These are phyloP conservation scores for Trichogramma evanescens DNA, from an alignment of 2,888 invertebrate species.

Conservation along the genomic window DNA sequence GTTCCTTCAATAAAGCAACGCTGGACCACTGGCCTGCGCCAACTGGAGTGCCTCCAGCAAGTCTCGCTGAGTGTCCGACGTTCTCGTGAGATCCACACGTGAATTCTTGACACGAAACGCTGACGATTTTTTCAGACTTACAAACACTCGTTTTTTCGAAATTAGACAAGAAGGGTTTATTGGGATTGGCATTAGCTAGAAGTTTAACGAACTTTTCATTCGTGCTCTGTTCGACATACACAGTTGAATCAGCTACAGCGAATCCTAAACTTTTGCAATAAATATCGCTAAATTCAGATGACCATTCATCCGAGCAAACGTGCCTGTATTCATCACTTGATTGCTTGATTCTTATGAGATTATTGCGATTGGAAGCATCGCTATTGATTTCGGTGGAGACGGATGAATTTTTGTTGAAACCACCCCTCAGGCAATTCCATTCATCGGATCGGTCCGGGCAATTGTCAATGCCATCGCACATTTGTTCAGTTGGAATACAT, in stretches of 20 bases:
- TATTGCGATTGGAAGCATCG: slow-evolving; percentile 12
- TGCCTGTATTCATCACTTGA: slow-evolving; percentile 41
- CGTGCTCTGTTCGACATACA: slow-evolving; percentile 48
- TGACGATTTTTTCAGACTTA: slow-evolving; percentile 46
- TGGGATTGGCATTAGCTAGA: slow-evolving; percentile 35
- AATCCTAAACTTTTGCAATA: slow-evolving; percentile 55
- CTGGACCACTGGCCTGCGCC: slow-evolving; percentile 55
- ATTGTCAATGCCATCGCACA: slow-evolving; percentile 56
- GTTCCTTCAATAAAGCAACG: slow-evolving; percentile 49
- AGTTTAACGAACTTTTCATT: slow-evolving; percentile 45
- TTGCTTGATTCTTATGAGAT: slow-evolving; percentile 28
- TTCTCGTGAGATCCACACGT: slow-evolving; percentile 39
- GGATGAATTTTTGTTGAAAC: slow-evolving; percentile 12
- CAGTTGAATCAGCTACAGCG: slow-evolving; percentile 45
- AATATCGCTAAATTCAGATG: slow-evolving; percentile 50
- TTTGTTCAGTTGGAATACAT: slow-evolving; percentile 49
- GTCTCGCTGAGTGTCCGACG: slow-evolving; percentile 45
- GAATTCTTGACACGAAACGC: slow-evolving; percentile 54
- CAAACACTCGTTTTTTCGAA: slow-evolving; percentile 47
- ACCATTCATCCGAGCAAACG: slow-evolving; percentile 54
- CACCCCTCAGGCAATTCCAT: slow-evolving; percentile 50
- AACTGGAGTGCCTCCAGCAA: slow-evolving; percentile 50
- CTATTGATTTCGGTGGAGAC: slow-evolving; percentile 4
- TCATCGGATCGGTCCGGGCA: slow-evolving; percentile 60
- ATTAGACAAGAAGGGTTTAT: slow-evolving; percentile 44